Conservation (phyloP, 2,113 vertebrate genomes). For the Epinephelus cyanopodus region DNA sequence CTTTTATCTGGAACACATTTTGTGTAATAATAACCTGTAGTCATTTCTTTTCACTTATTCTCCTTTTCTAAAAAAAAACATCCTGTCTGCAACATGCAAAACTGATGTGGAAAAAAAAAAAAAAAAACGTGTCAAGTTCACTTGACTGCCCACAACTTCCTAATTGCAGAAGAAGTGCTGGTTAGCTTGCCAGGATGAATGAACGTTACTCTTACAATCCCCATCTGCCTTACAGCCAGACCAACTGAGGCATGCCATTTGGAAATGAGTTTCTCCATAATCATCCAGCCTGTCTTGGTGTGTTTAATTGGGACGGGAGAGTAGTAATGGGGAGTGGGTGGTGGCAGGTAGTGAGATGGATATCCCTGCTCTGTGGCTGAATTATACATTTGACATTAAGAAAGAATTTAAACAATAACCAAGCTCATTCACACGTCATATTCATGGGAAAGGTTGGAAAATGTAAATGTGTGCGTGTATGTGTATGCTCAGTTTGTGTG, state of each 20-base stretch:
- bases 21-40: constrained; percentile 52
- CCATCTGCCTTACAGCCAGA: constrained; percentile 55
- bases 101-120: constrained; percentile 33
- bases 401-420: background rate
- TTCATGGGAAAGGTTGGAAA: background rate
- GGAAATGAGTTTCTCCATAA: constrained; percentile 60
- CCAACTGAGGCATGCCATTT: constrained; percentile 59
- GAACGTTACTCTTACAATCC: constrained; percentile 47
- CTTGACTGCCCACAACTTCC: constrained; percentile 56
- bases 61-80: constrained; percentile 1
- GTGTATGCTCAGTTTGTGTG: too few relatives aligned
- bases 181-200: constrained; percentile 59
- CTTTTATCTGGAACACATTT: constrained; percentile 51
- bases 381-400: constrained; percentile 16
- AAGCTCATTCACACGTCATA: background rate
- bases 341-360: constrained; percentile 35
- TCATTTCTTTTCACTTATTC: constrained; percentile 16
- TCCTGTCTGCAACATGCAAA: constrained; percentile 22
- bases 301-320: constrained; percentile 54
- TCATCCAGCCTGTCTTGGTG: constrained; percentile 44
- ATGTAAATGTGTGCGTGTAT: too few relatives aligned
- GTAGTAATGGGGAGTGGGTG: constrained; percentile 14
- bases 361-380: constrained; percentile 3
- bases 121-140: constrained; percentile 54
- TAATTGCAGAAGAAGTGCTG: constrained; percentile 49